These are phyloP conservation scores for Crocodylus rhombifer DNA, from an alignment of 2,797 vertebrate species.

Conservation along the genomic window DNA sequence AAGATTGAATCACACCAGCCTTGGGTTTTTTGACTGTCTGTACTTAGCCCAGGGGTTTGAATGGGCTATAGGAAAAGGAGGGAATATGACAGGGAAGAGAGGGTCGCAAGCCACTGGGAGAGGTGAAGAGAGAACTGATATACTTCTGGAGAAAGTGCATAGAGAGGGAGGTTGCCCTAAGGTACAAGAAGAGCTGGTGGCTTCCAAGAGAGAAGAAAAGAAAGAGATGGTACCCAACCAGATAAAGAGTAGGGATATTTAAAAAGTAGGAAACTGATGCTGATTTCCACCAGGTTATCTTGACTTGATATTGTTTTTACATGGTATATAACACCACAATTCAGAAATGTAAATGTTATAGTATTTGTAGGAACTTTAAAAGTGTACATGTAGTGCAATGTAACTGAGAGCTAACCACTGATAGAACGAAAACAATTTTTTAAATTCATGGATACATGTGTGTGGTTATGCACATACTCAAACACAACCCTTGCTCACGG, in stretches of 20 bases:
- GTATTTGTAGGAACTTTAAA: neutral
- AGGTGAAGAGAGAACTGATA: slow-evolving; percentile 8
- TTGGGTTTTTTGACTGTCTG: too few species aligned
- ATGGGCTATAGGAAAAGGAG: neutral
- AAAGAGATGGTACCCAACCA: neutral
- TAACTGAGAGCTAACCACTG: too few species aligned
- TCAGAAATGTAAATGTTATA: too few species aligned
- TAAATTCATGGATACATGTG: too few species aligned
- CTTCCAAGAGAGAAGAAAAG: neutral
- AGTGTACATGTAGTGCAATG: too few species aligned
- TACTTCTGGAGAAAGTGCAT: neutral
- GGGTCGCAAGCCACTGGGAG: neutral
- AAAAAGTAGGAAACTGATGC: neutral
- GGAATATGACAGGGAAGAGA: neutral
- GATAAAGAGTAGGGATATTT: neutral
- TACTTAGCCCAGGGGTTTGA: too few species aligned
- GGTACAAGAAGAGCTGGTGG: neutral
- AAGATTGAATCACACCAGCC: too few species aligned
- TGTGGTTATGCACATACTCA: too few species aligned
- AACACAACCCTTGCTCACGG: too few species aligned
- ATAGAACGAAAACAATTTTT: too few species aligned
- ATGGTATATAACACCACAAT: neutral
- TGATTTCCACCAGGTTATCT: neutral
- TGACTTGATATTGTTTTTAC: neutral
- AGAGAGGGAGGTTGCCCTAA: neutral